A percentile compares a stretch with the other conserved stretches of the same genome.
These are phyloP conservation scores for Halichoeres trimaculatus DNA, from an alignment of 2,113 vertebrate species.

Conservation along the genomic window DNA sequence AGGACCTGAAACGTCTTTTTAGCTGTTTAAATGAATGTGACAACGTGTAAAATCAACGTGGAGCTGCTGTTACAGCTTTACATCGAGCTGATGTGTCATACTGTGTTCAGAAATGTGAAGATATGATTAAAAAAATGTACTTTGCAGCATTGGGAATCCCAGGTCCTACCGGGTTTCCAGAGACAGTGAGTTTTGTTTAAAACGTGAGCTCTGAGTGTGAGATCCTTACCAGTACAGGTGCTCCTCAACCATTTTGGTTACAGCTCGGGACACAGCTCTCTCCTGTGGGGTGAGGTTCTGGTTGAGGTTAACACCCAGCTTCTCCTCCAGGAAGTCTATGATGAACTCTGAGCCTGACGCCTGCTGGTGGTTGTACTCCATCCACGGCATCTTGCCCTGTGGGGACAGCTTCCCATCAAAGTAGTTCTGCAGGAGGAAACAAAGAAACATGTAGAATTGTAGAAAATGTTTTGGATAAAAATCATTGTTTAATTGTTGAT, in stretches of 20 bases:
- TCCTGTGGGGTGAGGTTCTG: conserved; percentile 91
- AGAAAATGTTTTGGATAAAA: no score
- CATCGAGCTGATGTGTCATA: no score
- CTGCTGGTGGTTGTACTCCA: conserved; percentile 95
- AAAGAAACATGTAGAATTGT: background rate
- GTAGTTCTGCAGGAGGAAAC: conserved; percentile 88
- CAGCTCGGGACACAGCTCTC: conserved; percentile 90
- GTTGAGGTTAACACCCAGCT: conserved; percentile 95
- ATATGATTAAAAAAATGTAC: no score
- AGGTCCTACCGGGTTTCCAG: background rate
- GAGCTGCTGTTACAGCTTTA: conserved; percentile 8
- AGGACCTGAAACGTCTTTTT: background rate
- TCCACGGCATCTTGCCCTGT: conserved; percentile 99
- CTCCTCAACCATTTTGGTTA: conserved; percentile 97
- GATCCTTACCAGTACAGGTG: conserved; percentile 94
- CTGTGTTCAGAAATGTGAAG: no score
- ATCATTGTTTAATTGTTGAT: no score
- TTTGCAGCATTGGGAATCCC: no score
- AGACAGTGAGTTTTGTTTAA: no score
- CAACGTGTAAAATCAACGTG: background rate
- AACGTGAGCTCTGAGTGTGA: background rate
- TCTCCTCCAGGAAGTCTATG: conserved; percentile 97
- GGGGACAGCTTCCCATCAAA: conserved; percentile 97
- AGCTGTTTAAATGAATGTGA: background rate
- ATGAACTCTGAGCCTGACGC: conserved; percentile 97